These are phyloP conservation scores for Heliopora coerulea DNA, from an alignment of 92 coral and sea anemone genomes.

Conservation along the genomic window DNA sequence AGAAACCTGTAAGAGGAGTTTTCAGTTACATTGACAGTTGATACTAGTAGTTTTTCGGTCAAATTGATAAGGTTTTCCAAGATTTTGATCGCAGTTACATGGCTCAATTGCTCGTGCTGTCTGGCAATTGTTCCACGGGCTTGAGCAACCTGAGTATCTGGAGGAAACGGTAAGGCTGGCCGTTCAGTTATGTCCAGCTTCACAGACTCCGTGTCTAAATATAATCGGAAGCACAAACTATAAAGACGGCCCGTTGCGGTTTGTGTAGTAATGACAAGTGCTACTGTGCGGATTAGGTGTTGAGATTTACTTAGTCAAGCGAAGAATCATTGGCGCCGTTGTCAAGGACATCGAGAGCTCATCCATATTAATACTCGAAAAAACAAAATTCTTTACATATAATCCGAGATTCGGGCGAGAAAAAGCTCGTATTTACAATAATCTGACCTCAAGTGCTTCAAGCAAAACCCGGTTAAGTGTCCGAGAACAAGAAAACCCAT, in stretches of 20 bases:
- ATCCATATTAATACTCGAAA: background rate
- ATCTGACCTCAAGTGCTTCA: background rate
- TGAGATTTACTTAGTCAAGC: background rate
- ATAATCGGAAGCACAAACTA: background rate
- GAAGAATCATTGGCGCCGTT: constrained; percentile 26
- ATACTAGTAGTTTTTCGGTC: too few species aligned
- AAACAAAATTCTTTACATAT: background rate
- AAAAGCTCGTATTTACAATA: background rate
- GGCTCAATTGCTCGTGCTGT: too few species aligned
- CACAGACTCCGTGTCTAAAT: background rate
- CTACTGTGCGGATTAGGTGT: background rate
- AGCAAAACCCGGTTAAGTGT: background rate
- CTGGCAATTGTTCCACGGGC: too few species aligned
- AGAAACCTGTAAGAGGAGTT: too few species aligned
- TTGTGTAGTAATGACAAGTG: background rate
- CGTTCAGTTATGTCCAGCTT: background rate
- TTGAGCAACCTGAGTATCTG: too few species aligned
- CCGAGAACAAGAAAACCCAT: too few species aligned
- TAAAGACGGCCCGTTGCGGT: background rate
- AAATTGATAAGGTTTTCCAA: too few species aligned
- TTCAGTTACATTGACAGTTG: too few species aligned
- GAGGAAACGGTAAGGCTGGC: too few species aligned
- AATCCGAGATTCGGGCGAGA: background rate
- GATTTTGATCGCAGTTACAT: too few species aligned
- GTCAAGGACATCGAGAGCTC: background rate